phyloP scores from a whole-genome alignment of 2,113 vertebrate species.

The Callipepla squamata region DNA sequence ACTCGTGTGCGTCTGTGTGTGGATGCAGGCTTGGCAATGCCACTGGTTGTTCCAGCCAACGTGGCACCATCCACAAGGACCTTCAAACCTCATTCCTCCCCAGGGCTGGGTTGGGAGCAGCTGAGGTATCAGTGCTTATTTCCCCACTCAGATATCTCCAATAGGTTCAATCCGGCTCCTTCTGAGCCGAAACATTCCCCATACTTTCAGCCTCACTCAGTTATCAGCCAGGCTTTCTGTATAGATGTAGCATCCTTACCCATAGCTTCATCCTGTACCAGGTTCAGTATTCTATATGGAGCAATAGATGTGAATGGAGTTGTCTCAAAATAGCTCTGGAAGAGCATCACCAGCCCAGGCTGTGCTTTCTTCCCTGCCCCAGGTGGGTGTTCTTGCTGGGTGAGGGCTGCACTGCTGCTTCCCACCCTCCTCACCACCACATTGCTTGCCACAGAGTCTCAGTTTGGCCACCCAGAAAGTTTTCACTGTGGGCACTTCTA shows the following conservation, averaged over 20 bases:
- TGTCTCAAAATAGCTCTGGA: background rate
- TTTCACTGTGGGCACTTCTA: background rate
- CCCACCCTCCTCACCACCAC: background rate
- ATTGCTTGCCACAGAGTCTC: background rate
- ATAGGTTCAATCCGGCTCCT: background rate
- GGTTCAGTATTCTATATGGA: background rate
- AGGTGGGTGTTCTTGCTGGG: background rate
- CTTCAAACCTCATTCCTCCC: background rate
- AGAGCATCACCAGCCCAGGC: background rate
- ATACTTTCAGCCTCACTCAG: too few species aligned
- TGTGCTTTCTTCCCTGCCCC: background rate
- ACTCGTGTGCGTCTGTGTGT: fast-evolving
- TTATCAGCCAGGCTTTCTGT: background rate
- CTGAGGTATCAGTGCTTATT: background rate
- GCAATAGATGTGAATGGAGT: background rate
- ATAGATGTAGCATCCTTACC: background rate
- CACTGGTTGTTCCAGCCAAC: background rate
- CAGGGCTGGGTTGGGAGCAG: background rate
- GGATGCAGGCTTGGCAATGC: too few species aligned
- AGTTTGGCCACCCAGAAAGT: background rate
- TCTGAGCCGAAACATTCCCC: background rate
- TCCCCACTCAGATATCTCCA: too few species aligned
- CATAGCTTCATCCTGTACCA: background rate
- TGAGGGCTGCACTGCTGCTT: background rate
- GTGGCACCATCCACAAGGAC: fast-evolving